Conservation (phyloP, 2,113 vertebrate genomes). For the Oncorhynchus keta region DNA sequence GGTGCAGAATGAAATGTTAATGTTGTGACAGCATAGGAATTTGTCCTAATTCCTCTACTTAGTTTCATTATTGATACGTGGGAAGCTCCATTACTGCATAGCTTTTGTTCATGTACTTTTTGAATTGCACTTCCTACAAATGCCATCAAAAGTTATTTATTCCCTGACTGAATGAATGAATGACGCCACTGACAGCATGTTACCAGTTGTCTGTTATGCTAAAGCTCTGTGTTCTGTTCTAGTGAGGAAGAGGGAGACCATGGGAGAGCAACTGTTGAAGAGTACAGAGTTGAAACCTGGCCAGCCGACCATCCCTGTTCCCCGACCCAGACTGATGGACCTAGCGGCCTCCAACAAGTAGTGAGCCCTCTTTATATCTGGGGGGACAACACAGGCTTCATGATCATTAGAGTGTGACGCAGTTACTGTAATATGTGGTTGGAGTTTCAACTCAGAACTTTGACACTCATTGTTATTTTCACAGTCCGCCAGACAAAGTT, state of each 20-base stretch:
- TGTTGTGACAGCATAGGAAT: not conserved
- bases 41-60: not conserved
- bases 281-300: constrained; percentile 67
- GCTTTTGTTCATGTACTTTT: not conserved
- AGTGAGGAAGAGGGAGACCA: constrained; percentile 84
- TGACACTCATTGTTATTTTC: constrained; percentile 28
- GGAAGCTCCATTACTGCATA: not conserved
- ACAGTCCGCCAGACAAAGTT: constrained; percentile 65
- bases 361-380: constrained; percentile 62
- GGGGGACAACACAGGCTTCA: not conserved
- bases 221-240: constrained; percentile 31
- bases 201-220: not conserved
- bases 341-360: constrained; percentile 51
- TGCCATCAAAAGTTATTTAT: not conserved
- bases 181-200: not conserved
- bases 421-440: not conserved
- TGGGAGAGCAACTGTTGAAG: constrained; percentile 79
- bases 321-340: constrained; percentile 69
- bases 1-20: not conserved
- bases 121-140: too few species aligned
- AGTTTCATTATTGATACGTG: not conserved
- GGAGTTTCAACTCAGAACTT: not conserved
- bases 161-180: not conserved
- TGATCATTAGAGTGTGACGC: not conserved
- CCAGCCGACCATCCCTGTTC: constrained; percentile 40